A percentile compares a stretch with the other conserved stretches of the same genome.
Conservation (phyloP, 2,888 invertebrate species). For the Pandemis heparana region DNA sequence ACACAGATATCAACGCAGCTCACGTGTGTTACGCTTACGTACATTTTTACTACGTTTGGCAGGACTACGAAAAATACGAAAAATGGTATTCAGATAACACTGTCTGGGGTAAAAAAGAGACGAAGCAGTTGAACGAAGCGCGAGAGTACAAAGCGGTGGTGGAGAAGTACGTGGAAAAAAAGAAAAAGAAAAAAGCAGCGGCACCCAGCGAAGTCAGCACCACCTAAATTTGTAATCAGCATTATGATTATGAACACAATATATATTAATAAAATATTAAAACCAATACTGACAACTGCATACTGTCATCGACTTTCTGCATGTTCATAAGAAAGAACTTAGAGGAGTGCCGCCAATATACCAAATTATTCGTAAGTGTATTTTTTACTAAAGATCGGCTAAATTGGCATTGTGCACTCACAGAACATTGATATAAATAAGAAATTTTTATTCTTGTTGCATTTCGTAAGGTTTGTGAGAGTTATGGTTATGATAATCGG, state of each 20-base stretch:
- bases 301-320: too few relatives aligned
- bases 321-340: too few relatives aligned
- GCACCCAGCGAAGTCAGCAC: conserved; percentile 7
- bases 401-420: too few relatives aligned
- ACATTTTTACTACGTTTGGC: conserved; percentile 1
- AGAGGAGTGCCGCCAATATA: too few relatives aligned
- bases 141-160: conserved; percentile 56
- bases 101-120: conserved; percentile 62
- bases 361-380: too few relatives aligned
- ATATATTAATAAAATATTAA: background rate
- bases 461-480: too few relatives aligned
- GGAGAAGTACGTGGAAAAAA: conserved; percentile 57
- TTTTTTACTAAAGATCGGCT: too few relatives aligned
- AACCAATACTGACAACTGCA: background rate
- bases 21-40: too few relatives aligned
- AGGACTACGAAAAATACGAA: conserved; percentile 69
- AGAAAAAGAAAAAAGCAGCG: conserved; percentile 55
- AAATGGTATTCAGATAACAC: conserved; percentile 72
- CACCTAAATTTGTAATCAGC: background rate
- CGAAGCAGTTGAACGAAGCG: conserved; percentile 58
- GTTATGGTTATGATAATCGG: too few relatives aligned
- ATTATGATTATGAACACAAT: background rate
- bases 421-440: too few relatives aligned
- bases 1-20: too few relatives aligned
- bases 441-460: too few relatives aligned